phyloP scores from a whole-genome alignment of 2,113 vertebrate genomes.

The Otus sunia region DNA sequence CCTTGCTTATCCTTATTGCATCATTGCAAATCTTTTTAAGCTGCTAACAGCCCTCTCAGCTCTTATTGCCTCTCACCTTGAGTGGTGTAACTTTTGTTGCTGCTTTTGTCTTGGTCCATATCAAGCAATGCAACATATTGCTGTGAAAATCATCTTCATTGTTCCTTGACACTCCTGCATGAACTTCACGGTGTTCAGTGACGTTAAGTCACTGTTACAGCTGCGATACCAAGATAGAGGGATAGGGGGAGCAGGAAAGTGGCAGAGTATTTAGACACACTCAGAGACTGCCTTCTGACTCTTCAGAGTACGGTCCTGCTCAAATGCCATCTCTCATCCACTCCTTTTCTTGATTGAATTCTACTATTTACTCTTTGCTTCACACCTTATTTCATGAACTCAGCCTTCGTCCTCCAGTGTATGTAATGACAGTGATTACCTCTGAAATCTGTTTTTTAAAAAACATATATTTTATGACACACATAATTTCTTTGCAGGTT shows the following conservation, averaged over 20 bases:
- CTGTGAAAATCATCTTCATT: not conserved
- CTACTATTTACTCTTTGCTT: not conserved
- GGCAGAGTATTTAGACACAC: not conserved
- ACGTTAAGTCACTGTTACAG: not conserved
- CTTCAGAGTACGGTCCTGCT: not conserved
- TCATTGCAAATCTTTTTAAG: not conserved
- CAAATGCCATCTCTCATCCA: not conserved
- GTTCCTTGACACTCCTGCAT: not conserved
- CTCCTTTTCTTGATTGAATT: not conserved
- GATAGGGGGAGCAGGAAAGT: not conserved
- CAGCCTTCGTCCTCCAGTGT: not conserved
- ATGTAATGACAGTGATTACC: not conserved
- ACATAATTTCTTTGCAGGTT: not conserved
- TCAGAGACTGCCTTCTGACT: not conserved
- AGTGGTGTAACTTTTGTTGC: not conserved
- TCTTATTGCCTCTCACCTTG: not conserved
- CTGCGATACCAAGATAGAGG: not conserved
- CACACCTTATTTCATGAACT: not conserved
- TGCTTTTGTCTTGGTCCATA: not conserved
- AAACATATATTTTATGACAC: rapidly evolving
- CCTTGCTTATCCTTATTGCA: not conserved
- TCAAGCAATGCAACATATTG: not conserved
- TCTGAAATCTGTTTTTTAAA: not conserved
- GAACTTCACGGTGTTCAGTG: not conserved
- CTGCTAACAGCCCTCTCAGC: not conserved